phyloP scores from a whole-genome alignment of 2,888 invertebrate genomes.

The Lamellibrachia satsuma region DNA sequence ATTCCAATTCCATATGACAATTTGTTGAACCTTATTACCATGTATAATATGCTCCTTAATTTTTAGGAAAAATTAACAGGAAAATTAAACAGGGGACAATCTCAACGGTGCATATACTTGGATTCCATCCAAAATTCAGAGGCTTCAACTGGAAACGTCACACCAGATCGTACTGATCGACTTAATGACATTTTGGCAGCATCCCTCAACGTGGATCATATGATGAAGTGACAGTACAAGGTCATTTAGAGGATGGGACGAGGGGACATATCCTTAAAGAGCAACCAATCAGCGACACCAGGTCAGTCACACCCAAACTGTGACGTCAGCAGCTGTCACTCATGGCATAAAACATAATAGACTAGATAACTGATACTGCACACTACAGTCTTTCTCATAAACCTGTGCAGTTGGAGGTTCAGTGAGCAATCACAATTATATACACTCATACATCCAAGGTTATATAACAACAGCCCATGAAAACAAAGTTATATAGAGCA shows the following conservation, averaged over 20 bases:
- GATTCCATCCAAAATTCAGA: conserved; percentile 7
- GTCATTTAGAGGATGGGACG: not conserved
- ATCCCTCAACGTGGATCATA: not conserved
- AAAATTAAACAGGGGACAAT: not conserved
- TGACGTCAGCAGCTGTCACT: not conserved
- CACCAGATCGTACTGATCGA: not conserved
- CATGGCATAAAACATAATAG: not conserved
- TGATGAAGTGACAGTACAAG: not conserved
- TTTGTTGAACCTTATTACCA: no score
- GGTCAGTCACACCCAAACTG: not conserved
- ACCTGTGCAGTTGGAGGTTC: not conserved
- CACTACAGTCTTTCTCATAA: not conserved
- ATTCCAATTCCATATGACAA: no score
- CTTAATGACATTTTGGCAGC: not conserved
- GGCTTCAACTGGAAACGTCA: not conserved
- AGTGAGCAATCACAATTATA: not conserved
- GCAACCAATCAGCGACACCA: not conserved
- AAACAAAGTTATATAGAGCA: no score
- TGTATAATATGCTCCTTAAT: no score
- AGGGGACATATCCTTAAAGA: not conserved
- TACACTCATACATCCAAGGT: no score
- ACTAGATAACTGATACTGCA: not conserved
- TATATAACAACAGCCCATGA: no score
- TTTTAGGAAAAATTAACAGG: not conserved
- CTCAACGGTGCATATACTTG: not conserved